Base-by-base conservation (phyloP, 2,113 vertebrate genomes). In the Saccopteryx leptura region DNA sequence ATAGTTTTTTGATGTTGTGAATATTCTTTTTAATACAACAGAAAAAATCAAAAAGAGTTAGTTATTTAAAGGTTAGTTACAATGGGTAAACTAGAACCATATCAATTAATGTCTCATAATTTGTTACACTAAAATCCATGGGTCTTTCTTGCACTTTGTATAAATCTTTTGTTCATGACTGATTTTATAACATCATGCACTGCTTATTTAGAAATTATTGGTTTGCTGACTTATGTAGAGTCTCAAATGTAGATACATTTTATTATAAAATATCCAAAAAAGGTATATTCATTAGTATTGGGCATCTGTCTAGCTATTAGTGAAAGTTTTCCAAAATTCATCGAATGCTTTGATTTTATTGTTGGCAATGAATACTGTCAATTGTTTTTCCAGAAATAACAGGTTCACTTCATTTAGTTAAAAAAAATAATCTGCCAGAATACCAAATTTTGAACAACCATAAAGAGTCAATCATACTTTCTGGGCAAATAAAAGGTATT, bases 281-380 rank as follows among this genome's bases (percentile, higher is more conserved):
- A 65, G 21, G 58, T 46, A 63, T 5, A 74, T 56, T 93, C 61
- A 17, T 80, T 66, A 74, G 56, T 33, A 50, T 15, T 61, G 46
- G 14, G n/a, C 0, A 3, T 94, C 9, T 76, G 31, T 28, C 26
- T 71, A 88, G 9, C 4, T 92, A 21, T n/a, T 88, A 50, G n/a
- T 52, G 71, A 92, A 72, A 66, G 3, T 88, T 74, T 95, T 54
- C n/a, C 50, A 74, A 91, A 93, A 52, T 89, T 97, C 26, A 68
- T 92, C 46, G 26, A 90, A 75, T 80, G 52, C 19, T 86, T 9
- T 12, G 18, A 3, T 50, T 95, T 88, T 89, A 71, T 81, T 89
- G 33, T 19, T 86, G 63, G 17, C 23, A n/a, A 69, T n/a, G 58
- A 72, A 74, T 82, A 8, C 21, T 28, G 19, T 63, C 80, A 60